phyloP scores from a whole-genome alignment of 1,140 invertebrate species.

The Euschistus heros region DNA sequence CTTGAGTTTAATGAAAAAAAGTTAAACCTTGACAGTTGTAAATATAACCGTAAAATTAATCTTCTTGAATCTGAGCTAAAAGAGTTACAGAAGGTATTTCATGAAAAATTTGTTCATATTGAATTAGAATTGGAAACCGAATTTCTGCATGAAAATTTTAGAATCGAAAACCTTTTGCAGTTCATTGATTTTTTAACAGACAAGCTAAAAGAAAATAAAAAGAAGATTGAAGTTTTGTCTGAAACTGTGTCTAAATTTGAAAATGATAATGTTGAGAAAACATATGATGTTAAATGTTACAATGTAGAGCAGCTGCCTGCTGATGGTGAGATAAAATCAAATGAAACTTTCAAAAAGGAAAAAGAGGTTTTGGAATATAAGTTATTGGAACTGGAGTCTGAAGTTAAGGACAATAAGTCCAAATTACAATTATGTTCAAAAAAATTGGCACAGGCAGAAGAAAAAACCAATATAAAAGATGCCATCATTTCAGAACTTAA shows the following conservation, averaged over 20 bases:
- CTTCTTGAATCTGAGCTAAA: neutral
- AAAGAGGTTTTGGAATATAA: neutral
- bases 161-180: neutral
- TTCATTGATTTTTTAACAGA: neutral
- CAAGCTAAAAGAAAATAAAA: neutral
- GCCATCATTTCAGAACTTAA: neutral
- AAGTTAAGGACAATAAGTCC: neutral
- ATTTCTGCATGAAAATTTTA: neutral
- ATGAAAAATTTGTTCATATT: neutral
- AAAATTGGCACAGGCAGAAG: neutral
- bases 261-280: neutral
- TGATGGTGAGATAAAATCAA: neutral
- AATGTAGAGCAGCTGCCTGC: neutral
- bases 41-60: neutral
- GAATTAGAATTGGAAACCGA: neutral
- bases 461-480: neutral
- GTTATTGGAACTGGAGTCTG: neutral
- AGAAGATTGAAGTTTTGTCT: neutral
- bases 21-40: neutral
- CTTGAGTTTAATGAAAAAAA: neutral
- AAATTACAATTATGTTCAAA: neutral
- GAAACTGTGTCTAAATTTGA: neutral
- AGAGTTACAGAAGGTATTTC: neutral
- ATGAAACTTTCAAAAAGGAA: neutral
- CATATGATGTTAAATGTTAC: neutral